Evolutionary conservation across 1,140 invertebrate species (phyloP).

Genomic region (Cylas formicarius): DNA sequence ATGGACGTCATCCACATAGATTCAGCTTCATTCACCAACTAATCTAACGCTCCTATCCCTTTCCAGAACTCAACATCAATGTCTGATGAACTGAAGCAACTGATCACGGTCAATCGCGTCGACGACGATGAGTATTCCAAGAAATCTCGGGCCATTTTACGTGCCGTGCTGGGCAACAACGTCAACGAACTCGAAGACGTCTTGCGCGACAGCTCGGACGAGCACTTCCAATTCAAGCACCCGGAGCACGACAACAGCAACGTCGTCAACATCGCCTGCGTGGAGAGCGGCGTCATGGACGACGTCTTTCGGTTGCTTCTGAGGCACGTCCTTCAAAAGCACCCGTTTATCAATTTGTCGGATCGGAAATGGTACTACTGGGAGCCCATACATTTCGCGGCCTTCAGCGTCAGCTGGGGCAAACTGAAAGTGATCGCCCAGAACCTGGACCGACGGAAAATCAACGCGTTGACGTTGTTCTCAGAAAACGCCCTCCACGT

Average conservation of each 20-base stretch:
- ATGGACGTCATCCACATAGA: too few relatives aligned
- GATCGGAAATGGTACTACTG: conserved; percentile 21
- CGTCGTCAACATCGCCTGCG: conserved; percentile 15
- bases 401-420: conserved; percentile 4
- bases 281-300: conserved; percentile 1
- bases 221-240: conserved; percentile 2
- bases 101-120: too few relatives aligned
- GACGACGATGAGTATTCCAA: too few relatives aligned
- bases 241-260: conserved; percentile 3
- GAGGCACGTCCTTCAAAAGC: not conserved
- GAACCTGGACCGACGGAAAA: not conserved
- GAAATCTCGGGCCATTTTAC: conserved; percentile 1
- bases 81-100: too few relatives aligned
- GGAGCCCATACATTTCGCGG: conserved; percentile 26
- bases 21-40: too few relatives aligned
- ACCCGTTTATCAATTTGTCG: conserved; percentile 3
- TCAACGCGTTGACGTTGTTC: conserved; percentile 19
- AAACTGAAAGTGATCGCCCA: conserved; percentile 14
- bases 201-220: not conserved
- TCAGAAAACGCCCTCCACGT: conserved; percentile 29
- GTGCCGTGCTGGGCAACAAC: conserved; percentile 3
- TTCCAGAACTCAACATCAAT: too few relatives aligned
- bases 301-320: conserved; percentile 3
- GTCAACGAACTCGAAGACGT: not conserved
- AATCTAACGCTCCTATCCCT: too few relatives aligned